Conservation (phyloP, 2,888 invertebrate genomes). For the Chrysotoxum bicinctum region DNA sequence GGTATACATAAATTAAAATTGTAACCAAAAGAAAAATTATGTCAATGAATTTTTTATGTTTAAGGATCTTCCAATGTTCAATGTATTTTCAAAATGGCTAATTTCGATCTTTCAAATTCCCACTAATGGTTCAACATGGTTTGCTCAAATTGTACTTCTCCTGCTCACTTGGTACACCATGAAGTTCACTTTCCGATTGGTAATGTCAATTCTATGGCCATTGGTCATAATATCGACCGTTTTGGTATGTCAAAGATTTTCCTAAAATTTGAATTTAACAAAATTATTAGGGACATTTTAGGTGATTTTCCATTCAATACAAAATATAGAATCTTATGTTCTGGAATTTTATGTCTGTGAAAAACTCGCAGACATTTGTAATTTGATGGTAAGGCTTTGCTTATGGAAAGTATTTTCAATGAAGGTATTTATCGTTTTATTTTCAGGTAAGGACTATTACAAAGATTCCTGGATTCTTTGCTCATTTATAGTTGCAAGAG, state of each 20-base stretch:
- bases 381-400: slow-evolving; percentile 14
- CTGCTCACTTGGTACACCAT: slow-evolving; percentile 76
- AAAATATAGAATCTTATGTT: background rate
- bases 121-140: slow-evolving; percentile 72
- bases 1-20: background rate
- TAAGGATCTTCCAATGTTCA: slow-evolving; percentile 72
- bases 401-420: too few species aligned
- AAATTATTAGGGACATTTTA: background rate
- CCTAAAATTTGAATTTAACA: background rate
- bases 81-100: slow-evolving; percentile 75
- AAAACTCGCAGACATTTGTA: background rate
- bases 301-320: slow-evolving; percentile 7
- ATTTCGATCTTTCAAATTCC: slow-evolving; percentile 74
- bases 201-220: slow-evolving; percentile 35
- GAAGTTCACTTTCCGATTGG: slow-evolving; percentile 72
- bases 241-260: slow-evolving; percentile 6
- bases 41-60: too few species aligned
- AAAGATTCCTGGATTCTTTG: background rate
- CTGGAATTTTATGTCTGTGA: background rate
- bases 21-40: too few species aligned
- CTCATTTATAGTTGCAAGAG: background rate
- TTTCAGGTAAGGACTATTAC: background rate
- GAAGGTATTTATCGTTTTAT: too few species aligned
- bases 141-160: slow-evolving; percentile 75
- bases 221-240: background rate